These are phyloP conservation scores for Phrynocephalus vlangalii DNA, from an alignment of 2,797 vertebrate species.

Conservation along the genomic window DNA sequence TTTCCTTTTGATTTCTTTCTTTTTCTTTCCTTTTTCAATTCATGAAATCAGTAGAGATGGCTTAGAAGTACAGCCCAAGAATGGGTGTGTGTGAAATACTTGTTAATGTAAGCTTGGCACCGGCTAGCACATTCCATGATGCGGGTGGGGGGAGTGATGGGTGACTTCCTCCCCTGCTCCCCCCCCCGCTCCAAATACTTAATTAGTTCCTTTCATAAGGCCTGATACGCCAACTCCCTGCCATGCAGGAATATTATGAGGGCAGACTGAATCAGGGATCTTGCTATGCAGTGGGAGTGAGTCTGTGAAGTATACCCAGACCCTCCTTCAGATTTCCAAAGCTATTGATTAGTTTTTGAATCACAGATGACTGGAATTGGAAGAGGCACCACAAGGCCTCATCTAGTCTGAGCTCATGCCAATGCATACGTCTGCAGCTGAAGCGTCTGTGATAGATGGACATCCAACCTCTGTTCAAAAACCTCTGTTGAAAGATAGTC, in stretches of 20 bases:
- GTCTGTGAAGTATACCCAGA: not conserved
- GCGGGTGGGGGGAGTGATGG: not conserved
- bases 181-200: not conserved
- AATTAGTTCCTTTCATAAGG: not conserved
- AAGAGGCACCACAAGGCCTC: no score
- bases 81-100: not conserved
- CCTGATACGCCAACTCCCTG: not conserved
- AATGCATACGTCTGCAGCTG: no score
- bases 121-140: not conserved
- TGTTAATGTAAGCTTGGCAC: not conserved
- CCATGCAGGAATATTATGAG: not conserved
- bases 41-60: not conserved
- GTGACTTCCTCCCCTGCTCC: not conserved
- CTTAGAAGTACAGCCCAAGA: not conserved
- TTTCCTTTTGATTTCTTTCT: no score
- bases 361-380: no score
- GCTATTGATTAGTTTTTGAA: not conserved
- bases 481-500: no score
- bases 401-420: no score
- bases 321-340: constrained; percentile 1
- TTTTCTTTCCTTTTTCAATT: not conserved
- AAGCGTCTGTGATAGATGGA: no score
- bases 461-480: no score
- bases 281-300: not conserved
- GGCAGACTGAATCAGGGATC: constrained; percentile 17